These are phyloP conservation scores for Drosophila orosa DNA, from an alignment of 1,140 invertebrate genomes.

Conservation along the genomic window DNA sequence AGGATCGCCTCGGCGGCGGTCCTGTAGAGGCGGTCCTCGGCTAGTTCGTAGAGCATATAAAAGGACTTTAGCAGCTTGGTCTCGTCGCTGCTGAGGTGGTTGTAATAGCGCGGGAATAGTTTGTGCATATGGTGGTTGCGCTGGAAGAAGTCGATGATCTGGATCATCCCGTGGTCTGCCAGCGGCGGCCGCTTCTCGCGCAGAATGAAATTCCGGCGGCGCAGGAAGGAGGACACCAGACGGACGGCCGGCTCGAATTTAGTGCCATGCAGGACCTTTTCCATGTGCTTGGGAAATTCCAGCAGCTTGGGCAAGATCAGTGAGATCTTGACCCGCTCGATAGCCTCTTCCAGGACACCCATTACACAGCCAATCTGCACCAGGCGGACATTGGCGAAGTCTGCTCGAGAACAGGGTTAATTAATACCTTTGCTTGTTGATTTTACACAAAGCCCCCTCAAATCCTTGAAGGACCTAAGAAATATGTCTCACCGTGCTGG, in stretches of 20 bases:
- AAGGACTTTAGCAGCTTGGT: conserved; percentile 40
- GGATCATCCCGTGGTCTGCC: conserved; percentile 56
- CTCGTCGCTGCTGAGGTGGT: conserved; percentile 14
- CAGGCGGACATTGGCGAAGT: conserved; percentile 38
- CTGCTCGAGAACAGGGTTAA: conserved; percentile 1
- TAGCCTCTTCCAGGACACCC: conserved; percentile 30
- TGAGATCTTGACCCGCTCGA: conserved; percentile 58
- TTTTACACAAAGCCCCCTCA: no score
- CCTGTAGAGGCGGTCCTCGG: conserved; percentile 36
- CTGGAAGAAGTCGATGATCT: conserved; percentile 70
- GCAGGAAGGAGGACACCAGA: conserved; percentile 43
- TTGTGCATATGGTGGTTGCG: conserved; percentile 27
- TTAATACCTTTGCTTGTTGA: background rate
- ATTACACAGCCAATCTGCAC: conserved; percentile 44
- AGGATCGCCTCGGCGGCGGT: conserved; percentile 37
- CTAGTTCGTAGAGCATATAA: conserved; percentile 29
- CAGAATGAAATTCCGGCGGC: conserved; percentile 45
- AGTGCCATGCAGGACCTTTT: conserved; percentile 20
- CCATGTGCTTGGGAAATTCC: conserved; percentile 14
- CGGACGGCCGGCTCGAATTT: conserved; percentile 25
- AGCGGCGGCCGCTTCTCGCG: conserved; percentile 43
- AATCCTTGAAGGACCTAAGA: no score
- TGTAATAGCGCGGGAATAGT: conserved; percentile 22
- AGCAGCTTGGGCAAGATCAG: conserved; percentile 58
- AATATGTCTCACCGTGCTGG: conserved; percentile 29